A percentile compares a stretch with the other conserved stretches of the same genome.
phyloP scores from a whole-genome alignment of 2,888 invertebrate species.

The Anoncus sp. region DNA sequence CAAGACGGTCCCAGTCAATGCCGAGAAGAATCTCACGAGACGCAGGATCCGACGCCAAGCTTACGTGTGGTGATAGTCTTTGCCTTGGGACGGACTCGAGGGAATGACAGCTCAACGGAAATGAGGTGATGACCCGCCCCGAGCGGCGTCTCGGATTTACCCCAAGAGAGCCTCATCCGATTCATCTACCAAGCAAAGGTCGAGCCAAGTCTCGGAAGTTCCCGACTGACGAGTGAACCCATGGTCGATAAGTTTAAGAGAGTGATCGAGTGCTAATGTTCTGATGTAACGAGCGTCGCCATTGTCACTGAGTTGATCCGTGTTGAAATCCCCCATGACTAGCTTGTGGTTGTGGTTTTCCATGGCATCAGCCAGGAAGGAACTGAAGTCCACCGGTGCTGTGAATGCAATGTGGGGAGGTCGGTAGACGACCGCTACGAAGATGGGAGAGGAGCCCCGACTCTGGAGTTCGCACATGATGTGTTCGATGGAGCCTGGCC shows the following conservation, averaged over 20 bases:
- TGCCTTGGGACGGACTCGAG: neutral
- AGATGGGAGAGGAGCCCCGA: neutral
- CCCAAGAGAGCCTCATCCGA: neutral
- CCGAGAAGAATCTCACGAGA: no score
- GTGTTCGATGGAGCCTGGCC: neutral
- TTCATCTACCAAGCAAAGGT: neutral
- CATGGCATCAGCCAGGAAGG: no score
- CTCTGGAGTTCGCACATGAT: neutral
- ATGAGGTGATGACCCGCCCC: neutral
- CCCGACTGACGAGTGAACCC: neutral
- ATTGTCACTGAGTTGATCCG: neutral
- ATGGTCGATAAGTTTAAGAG: neutral
- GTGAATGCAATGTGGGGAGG: neutral
- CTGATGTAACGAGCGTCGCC: neutral
- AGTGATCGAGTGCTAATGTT: neutral
- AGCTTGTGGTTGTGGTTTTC: no score
- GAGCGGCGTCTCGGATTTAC: neutral
- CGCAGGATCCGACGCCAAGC: no score
- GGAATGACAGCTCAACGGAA: neutral
- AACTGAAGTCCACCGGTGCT: neutral
- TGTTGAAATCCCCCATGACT: no score
- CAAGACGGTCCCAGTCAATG: no score
- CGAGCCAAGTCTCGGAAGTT: neutral
- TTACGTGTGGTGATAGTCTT: neutral
- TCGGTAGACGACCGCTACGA: neutral